Evolutionary conservation across 2,113 vertebrate genomes (phyloP).

Genomic region (Pandion haliaetus): DNA sequence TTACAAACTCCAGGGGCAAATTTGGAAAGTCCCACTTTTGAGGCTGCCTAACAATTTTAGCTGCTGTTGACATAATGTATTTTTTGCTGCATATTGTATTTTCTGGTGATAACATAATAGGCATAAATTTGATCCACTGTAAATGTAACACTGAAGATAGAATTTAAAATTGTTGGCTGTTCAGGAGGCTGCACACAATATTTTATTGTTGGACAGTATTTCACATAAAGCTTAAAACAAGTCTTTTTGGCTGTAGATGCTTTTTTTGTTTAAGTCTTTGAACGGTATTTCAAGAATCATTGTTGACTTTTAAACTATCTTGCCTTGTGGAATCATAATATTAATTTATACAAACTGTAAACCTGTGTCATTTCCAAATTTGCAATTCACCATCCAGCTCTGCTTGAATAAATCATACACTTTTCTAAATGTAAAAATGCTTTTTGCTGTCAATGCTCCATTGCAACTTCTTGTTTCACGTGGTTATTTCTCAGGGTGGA

Average conservation of each 20-base stretch:
- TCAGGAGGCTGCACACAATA: neutral
- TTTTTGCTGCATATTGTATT: neutral
- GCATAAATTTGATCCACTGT: neutral
- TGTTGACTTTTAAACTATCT: neutral
- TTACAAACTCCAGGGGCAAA: neutral
- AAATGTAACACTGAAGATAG: constrained; percentile 18
- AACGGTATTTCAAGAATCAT: neutral
- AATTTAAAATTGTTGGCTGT: constrained; percentile 26
- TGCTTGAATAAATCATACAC: neutral
- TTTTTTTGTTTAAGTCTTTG: neutral
- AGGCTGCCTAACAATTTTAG: neutral
- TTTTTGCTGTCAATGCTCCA: neutral
- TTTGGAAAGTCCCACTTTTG: neutral
- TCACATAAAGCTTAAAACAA: neutral
- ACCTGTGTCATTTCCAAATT: neutral
- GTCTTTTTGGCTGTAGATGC: neutral
- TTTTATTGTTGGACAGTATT: constrained; percentile 2
- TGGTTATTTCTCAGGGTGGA: neutral
- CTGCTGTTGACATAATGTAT: neutral
- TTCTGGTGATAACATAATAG: neutral
- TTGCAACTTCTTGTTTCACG: neutral
- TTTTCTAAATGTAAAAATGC: neutral
- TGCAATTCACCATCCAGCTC: neutral
- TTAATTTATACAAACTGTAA: constrained; percentile 36
- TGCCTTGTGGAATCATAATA: neutral